A percentile compares a stretch with the other conserved stretches of the same genome.
These are phyloP conservation scores for Seladonia tumulorum DNA, from an alignment of 2,888 invertebrate genomes.

Conservation along the genomic window DNA sequence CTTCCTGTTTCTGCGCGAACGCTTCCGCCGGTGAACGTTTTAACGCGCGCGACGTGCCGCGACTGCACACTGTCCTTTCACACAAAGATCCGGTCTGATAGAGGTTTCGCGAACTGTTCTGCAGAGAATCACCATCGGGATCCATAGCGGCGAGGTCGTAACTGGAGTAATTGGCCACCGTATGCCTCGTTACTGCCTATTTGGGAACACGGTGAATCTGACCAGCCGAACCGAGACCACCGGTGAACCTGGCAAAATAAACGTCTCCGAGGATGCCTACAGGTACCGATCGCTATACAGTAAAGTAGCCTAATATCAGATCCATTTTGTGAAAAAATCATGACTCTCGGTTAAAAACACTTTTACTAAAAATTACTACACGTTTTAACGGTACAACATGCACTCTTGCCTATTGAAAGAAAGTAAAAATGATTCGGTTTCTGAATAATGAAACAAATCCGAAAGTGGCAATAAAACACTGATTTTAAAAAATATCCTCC, in stretches of 20 bases:
- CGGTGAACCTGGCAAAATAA: slow-evolving; percentile 94
- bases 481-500: too few species aligned
- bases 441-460: too few species aligned
- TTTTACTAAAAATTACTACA: too few species aligned
- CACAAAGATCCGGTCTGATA: slow-evolving; percentile 7
- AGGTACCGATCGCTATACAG: slow-evolving; percentile 86
- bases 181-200: slow-evolving; percentile 95
- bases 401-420: too few species aligned
- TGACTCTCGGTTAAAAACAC: too few species aligned
- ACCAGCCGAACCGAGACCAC: slow-evolving; percentile 97
- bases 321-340: too few species aligned
- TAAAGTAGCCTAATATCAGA: too few species aligned
- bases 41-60: slow-evolving; percentile 44
- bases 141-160: slow-evolving; percentile 97
- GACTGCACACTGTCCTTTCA: slow-evolving; percentile 19
- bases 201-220: slow-evolving; percentile 97
- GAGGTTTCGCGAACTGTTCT: slow-evolving; percentile 60
- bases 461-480: too few species aligned
- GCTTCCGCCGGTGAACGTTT: slow-evolving; percentile 37
- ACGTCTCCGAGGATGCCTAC: slow-evolving; percentile 96
- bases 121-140: slow-evolving; percentile 96
- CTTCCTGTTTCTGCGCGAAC: slow-evolving; percentile 52
- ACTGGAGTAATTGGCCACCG: slow-evolving; percentile 97
- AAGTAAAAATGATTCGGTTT: too few species aligned
- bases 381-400: too few species aligned